Percentiles rank a stretch among this genome's conserved stretches.
Evolutionary conservation across 2,888 invertebrate genomes (phyloP).

Genomic region (Tinea pellionella): DNA sequence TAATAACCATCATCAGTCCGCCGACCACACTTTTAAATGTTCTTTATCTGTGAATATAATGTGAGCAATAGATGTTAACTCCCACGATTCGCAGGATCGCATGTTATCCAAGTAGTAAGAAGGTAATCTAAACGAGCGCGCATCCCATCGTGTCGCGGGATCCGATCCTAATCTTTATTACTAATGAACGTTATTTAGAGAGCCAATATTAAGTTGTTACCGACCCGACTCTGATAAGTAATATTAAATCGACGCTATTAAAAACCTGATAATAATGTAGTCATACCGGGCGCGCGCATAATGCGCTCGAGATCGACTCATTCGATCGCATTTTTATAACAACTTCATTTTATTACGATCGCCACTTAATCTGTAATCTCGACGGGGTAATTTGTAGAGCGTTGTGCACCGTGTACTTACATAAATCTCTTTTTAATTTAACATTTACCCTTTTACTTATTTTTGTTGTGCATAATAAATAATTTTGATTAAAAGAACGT

Average conservation of each 20-base stretch:
- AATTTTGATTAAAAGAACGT: background rate
- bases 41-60: slow-evolving; percentile 1
- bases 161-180: slow-evolving; percentile 27
- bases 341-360: slow-evolving; percentile 10
- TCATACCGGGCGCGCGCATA: background rate
- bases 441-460: background rate
- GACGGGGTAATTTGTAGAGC: slow-evolving; percentile 2
- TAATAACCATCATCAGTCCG: no score
- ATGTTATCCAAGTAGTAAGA: background rate
- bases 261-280: background rate
- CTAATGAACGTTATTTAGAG: slow-evolving; percentile 39
- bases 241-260: slow-evolving; percentile 7
- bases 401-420: background rate
- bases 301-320: background rate
- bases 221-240: slow-evolving; percentile 15
- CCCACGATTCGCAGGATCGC: background rate
- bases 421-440: slow-evolving; percentile 3
- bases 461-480: background rate
- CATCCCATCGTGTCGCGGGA: slow-evolving; percentile 7
- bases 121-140: slow-evolving; percentile 5
- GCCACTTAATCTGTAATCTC: slow-evolving; percentile 7
- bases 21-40: no score
- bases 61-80: background rate
- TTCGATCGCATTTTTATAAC: slow-evolving; percentile 6
- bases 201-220: slow-evolving; percentile 22